Conservation (phyloP, 2,888 invertebrate species). For the Spatulosminthurus flaviceps region DNA sequence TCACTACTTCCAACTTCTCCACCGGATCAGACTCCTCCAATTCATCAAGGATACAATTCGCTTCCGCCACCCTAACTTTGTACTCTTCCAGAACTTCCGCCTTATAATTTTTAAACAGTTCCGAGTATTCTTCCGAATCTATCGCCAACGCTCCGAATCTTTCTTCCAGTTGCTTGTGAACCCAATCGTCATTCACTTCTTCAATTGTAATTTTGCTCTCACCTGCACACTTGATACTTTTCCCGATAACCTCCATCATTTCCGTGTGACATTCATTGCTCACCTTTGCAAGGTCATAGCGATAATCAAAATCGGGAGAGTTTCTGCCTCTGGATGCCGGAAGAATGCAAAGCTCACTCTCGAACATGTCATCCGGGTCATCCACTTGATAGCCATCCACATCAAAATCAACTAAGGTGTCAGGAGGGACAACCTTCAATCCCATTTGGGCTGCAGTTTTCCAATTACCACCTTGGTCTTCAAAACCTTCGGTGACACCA, state of each 20-base stretch:
- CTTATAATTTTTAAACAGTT: neutral
- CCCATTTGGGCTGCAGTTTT: neutral
- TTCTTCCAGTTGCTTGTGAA: neutral
- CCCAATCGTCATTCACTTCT: neutral
- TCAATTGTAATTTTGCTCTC: neutral
- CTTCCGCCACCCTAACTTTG: neutral
- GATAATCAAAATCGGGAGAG: neutral
- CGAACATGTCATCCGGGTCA: neutral
- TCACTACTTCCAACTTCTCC: neutral
- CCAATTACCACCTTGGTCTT: too few species aligned
- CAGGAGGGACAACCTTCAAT: neutral
- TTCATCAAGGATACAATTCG: neutral
- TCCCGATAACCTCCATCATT: neutral
- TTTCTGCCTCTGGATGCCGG: neutral
- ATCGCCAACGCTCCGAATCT: neutral
- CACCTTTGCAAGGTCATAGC: neutral
- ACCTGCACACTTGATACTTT: neutral
- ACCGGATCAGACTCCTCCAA: neutral
- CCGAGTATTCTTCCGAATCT: neutral
- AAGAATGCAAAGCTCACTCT: neutral
- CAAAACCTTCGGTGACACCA: too few species aligned
- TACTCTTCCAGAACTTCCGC: constrained; percentile 10
- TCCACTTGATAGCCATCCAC: neutral
- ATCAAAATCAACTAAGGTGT: neutral
- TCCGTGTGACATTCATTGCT: neutral